A percentile compares a stretch with the other conserved stretches of the same genome.
phyloP scores from a whole-genome alignment of 2,888 invertebrate species.

The Leptinotarsa tumamoca region DNA sequence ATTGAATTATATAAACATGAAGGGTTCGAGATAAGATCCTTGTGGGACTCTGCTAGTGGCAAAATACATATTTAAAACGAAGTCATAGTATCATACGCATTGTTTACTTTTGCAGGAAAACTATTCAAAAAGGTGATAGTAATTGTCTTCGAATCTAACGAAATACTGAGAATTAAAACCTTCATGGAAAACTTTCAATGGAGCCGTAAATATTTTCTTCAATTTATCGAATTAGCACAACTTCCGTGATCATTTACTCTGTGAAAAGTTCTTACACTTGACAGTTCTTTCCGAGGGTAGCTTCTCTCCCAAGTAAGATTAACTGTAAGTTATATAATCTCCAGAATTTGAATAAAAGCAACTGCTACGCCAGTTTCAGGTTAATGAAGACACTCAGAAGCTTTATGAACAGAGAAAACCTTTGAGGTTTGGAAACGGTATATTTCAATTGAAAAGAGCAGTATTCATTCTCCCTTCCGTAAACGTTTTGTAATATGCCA shows the following conservation, averaged over 20 bases:
- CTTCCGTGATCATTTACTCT: neutral
- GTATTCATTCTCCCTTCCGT: neutral
- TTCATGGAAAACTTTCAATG: too few relatives aligned
- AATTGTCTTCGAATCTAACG: too few relatives aligned
- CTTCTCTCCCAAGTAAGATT: constrained; percentile 19
- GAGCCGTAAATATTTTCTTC: too few relatives aligned
- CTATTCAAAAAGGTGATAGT: too few relatives aligned
- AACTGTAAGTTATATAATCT: constrained; percentile 22
- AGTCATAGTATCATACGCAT: too few relatives aligned
- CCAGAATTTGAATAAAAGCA: constrained; percentile 32
- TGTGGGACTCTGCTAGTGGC: too few relatives aligned
- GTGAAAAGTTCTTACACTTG: neutral
- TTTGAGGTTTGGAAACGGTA: neutral
- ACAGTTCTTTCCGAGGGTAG: constrained; percentile 1
- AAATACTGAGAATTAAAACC: too few relatives aligned
- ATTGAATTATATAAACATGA: too few relatives aligned
- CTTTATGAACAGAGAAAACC: constrained; percentile 33
- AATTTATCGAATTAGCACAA: neutral
- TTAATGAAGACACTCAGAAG: constrained; percentile 32
- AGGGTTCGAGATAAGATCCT: too few relatives aligned
- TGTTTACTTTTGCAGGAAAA: too few relatives aligned
- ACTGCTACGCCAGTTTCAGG: constrained; percentile 21
- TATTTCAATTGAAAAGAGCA: constrained; percentile 6
- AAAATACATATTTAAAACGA: too few relatives aligned
- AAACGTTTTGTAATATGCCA: neutral